Base-by-base conservation (phyloP, 2,888 invertebrate genomes). In the Clusia tigrina region DNA sequence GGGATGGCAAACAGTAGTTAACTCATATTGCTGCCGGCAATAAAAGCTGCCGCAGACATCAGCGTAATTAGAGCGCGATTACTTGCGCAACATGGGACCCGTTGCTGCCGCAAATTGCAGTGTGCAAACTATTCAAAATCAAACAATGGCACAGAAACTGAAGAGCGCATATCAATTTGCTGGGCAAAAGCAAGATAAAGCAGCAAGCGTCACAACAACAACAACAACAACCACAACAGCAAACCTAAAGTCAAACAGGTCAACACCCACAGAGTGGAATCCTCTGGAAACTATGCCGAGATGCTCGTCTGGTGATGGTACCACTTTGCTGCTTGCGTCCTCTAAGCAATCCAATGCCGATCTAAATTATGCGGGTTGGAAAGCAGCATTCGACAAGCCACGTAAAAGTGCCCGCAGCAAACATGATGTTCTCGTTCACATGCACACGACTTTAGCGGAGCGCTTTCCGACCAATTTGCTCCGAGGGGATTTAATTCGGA, bases 401-500 rank as follows among this genome's bases (percentile, higher is more conserved):
- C 15, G 17, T n/a, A 12, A 55, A 20, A 37, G 22, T 38, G 17
- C 12, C 10, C 20, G 23, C 22, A 17, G 12, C 55, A 38, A 56
- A 2, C 20, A 10, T 18, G 51, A 20, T n/a, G n/a, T n/a, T n/a
- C n/a, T n/a, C 58, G 37, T 9, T 9, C 64, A 17, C 2, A 42
- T 24, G 46, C 60, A 18, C 64, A 68, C 38, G 67, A 73, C 60
- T 68, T 73, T 23, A 69, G 67, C 22, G 78, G 74, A 26, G 73
- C 74, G 0, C 42, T 78, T 12, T 65, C 80, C 2, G 78, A 79
- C 0, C 79, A 79, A 59, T 71, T 71, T 12, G 76, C 76, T 2
- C 80, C 78, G 1, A 51, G 59, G 3, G 74, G 80, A 3, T 78
- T 80, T 46, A 79, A 80, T 54, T 66, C 70, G 0, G 75, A 76